phyloP scores from a whole-genome alignment of 2,113 vertebrate species.

The Datnioides undecimradiatus region DNA sequence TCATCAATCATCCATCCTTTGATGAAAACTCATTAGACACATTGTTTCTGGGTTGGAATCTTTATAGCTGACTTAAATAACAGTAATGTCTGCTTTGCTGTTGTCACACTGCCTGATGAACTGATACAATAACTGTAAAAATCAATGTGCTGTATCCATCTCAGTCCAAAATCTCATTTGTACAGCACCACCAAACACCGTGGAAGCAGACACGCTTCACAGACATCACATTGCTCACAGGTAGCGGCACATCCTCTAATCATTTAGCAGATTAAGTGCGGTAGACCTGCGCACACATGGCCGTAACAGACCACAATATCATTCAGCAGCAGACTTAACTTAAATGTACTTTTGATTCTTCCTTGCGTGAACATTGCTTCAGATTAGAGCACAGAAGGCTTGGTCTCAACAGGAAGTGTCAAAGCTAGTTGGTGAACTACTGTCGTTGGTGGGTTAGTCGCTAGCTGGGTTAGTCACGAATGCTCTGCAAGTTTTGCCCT shows the following conservation, averaged over 20 bases:
- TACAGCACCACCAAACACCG: too few relatives aligned
- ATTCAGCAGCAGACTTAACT: not conserved
- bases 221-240: not conserved
- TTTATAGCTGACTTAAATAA: not conserved
- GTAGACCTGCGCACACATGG: not conserved
- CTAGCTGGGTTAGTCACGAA: not conserved
- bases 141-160: not conserved
- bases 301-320: too few relatives aligned
- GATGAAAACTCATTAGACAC: not conserved
- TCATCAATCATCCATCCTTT: too few relatives aligned
- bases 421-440: not conserved
- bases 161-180: not conserved
- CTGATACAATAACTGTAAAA: not conserved
- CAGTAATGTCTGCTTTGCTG: not conserved
- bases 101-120: not conserved
- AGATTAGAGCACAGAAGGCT: not conserved
- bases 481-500: not conserved
- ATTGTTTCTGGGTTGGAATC: not conserved
- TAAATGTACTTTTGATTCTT: too few relatives aligned
- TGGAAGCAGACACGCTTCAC: not conserved
- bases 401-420: not conserved
- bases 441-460: not conserved
- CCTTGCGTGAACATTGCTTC: not conserved
- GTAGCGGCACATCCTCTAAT: not conserved
- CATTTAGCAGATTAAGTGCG: not conserved